A percentile compares a stretch with the other conserved stretches of the same genome.
These are phyloP conservation scores for Lemur catta DNA, from an alignment of 2,797 vertebrate species.

Conservation along the genomic window DNA sequence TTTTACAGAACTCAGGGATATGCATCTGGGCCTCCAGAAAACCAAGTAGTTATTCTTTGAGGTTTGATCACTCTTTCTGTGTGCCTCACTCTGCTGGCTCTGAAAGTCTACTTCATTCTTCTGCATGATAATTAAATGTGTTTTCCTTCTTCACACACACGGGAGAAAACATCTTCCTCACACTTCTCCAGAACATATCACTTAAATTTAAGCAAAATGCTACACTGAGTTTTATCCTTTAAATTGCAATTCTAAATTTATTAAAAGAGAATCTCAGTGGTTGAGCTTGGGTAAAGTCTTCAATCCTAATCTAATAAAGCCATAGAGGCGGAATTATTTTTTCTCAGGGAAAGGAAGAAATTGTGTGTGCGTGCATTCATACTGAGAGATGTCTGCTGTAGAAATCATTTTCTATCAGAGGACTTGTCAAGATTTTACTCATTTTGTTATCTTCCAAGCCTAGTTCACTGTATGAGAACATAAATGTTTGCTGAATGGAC, in stretches of 20 bases:
- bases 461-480: not conserved
- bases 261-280: not conserved
- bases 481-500: not conserved
- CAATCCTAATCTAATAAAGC: not conserved
- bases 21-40: not conserved
- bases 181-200: not conserved
- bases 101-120: not conserved
- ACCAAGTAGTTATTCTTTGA: not conserved
- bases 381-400: not conserved
- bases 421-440: not conserved
- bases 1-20: not conserved
- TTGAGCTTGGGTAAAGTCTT: not conserved
- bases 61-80: not conserved
- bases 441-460: not conserved
- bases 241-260: not conserved
- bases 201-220: constrained; percentile 23
- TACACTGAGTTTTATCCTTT: not conserved
- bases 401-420: not conserved
- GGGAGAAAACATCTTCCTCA: not conserved
- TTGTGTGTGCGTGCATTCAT: not conserved
- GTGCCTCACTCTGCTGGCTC: not conserved
- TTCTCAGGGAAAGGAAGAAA: not conserved
- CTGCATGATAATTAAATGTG: not conserved
- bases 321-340: not conserved
- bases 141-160: not conserved